Base-by-base conservation (phyloP, 2,888 invertebrate genomes). In the Biston stratarius region DNA sequence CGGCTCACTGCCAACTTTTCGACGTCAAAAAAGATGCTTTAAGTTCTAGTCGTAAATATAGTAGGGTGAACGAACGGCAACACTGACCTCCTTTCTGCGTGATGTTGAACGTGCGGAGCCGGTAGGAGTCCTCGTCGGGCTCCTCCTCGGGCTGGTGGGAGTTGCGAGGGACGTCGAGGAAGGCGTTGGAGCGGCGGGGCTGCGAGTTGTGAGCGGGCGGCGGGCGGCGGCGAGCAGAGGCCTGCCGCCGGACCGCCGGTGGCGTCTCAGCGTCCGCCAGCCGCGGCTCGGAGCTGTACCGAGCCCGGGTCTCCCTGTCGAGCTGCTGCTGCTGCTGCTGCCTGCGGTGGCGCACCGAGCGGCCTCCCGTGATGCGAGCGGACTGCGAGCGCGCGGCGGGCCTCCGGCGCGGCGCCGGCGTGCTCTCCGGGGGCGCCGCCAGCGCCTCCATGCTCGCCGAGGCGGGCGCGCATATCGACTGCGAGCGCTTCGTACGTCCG, bases 41-140 rank as follows among this genome's bases (percentile, higher is more conserved):
- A 83, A 85, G 83, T 84, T 84, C 83, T 81, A 81, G 81, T 74
- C 73, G 81, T 85, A 88, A 85, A 87, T 87, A 84, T 87, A 89
- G 86, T 70, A 79, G 83, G 92, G 88, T 92, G 87, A 92, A 92
- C 84, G 91, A 83, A 86, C 92, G 75, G 79, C 83, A 86, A 87
- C 89, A 93, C 92, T 92, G 90, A 96, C 95, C 95, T 96, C 97
- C 97, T 96, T 99, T 99, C 80, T 97, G 96, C 80, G 98, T 97
- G 92, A 97, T 97, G 92, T 97, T 97, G 95, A 99, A 99, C 77
- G 98, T 98, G 81, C 99, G 95, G 81, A 99, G 96, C 74, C 98
- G 95, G 92, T 98, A 98, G 72, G 97, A 96, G 89, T 98, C 98
- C 82, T 97, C 97, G 81, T 97, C 97, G 61, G 96, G 96, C 72